phyloP scores from a whole-genome alignment of 2,797 vertebrate species.

The Austrolebias charrua region DNA sequence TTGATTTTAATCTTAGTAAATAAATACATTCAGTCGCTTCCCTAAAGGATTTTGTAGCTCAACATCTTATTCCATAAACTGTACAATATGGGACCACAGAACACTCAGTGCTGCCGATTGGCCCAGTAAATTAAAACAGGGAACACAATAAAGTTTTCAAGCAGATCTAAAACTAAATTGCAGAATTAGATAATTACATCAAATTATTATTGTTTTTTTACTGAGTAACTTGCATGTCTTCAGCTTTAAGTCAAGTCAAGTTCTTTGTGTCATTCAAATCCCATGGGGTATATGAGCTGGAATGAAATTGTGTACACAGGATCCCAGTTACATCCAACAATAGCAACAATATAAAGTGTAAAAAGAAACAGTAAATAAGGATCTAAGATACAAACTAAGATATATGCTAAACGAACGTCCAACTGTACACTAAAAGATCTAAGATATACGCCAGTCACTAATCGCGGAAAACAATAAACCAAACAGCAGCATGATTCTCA shows the following conservation, averaged over 20 bases:
- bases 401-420: too few species aligned
- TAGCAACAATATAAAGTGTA: too few species aligned
- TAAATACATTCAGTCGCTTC: conserved; percentile 5
- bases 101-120: conserved; percentile 30
- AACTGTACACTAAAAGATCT: too few species aligned
- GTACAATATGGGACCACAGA: conserved; percentile 7
- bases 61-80: background rate
- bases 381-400: too few species aligned
- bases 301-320: too few species aligned
- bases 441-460: too few species aligned
- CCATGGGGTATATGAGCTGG: too few species aligned
- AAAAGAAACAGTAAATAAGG: too few species aligned
- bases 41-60: conserved; percentile 10
- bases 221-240: conserved; percentile 48
- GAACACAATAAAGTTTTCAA: conserved; percentile 31
- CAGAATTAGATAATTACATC: conserved; percentile 48
- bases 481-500: too few species aligned
- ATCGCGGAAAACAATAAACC: too few species aligned
- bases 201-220: conserved; percentile 46
- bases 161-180: conserved; percentile 41
- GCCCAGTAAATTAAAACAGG: conserved; percentile 11
- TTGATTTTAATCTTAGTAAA: conserved; percentile 7
- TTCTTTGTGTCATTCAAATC: too few species aligned
- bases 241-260: background rate
- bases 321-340: too few species aligned